Evolutionary conservation across 2,113 vertebrate species (phyloP), one percentile per base, ranked within the genome.

Genomic region (Galeopterus variegatus): DNA sequence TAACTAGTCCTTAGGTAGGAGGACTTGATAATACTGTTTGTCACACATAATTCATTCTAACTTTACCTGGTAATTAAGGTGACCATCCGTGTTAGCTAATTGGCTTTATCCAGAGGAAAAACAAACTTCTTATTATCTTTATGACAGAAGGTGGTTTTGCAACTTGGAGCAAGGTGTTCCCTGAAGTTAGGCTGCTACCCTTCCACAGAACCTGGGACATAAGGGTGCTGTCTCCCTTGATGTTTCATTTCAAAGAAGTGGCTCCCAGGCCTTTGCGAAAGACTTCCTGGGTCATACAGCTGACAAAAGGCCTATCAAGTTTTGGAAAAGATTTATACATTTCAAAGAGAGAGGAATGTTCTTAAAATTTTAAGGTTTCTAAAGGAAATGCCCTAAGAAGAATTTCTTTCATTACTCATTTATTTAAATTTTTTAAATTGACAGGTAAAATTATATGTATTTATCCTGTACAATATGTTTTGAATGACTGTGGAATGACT

Each of bases 81-180:
- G 10, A 48, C 24, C 67, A 56, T 64, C 56, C 90, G 48, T 69
- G 19, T 36, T 70, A 75, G 73, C 12, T 33, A 45, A 65, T 45
- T 56, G 64, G 64, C 19, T 88, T 94, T 76, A 82, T 64, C 2
- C 48, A 84, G 76, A 82, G 79, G 23, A 90, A 67, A 83, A 83
- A 88, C 33, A 72, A 69, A 45, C 69, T 65, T 65, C 31, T 54
- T 5, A 9, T 60, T 60, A 28, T 62, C 9, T 72, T 80, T 69
- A 26, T 21, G 52, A 45, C 21, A 76, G n/a, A 33, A 58, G 10
- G 14, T n/a, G 54, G 70, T 77, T 83, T 62, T 88, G 14, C 18
- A 69, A 15, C 67, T 50, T 52, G 26, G 62, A 77, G 56, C 41
- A 41, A 5, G 56, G 48, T 60, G 45, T 24, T 10, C 48, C 45